Evolutionary conservation across 2,797 vertebrate species (phyloP), one percentile per base, ranked within the genome.

Genomic region (Morus bassanus): DNA sequence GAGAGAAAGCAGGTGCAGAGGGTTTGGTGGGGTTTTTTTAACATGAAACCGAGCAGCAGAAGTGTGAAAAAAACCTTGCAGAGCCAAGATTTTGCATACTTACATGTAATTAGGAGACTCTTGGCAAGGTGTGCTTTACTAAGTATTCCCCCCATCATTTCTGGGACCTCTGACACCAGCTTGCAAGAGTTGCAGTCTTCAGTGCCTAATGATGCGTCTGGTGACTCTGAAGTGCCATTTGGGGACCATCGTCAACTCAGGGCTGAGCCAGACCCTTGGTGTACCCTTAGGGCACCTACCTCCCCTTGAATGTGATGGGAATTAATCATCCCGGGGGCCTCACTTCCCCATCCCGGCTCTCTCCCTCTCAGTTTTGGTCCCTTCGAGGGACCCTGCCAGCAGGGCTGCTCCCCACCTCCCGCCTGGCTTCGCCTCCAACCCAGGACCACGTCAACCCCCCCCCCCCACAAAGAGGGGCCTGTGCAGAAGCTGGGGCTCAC

Each of bases 381-480:
- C 45, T 78, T 30, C 0, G 0, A 84, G 6, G 33, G 64, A 86
- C 30, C 15, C 53, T 0, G 0, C 45, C 13, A 5, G 57, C 74
- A 64, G 54, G 24, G 54, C 88, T 60, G 43, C 23, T 92, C 78
- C 60, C 74, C 83, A 35, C 16, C 69, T 84, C 79, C 67, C 7
- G 2, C 33, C 21, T 5, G 2, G 61, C 59, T 45, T 93, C 2
- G 6, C 7, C 46, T 48, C 87, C 68, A 60, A 10, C 50, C 53
- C 3, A 2, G 74, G 48, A 50, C 74, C 81, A 77, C 41, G 6
- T 93, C 91, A 96, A 25, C n/a, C 41, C 41, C 41, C 41, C 41
- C 41, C 31, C 57, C 69, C 94, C 64, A 97, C 97, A 98, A 96
- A 97, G 96, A 91, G 73, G 24, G 61, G 95, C 73, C 95, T 97